Evolutionary conservation across 2,113 vertebrate genomes (phyloP).

Genomic region (Scortum barcoo): DNA sequence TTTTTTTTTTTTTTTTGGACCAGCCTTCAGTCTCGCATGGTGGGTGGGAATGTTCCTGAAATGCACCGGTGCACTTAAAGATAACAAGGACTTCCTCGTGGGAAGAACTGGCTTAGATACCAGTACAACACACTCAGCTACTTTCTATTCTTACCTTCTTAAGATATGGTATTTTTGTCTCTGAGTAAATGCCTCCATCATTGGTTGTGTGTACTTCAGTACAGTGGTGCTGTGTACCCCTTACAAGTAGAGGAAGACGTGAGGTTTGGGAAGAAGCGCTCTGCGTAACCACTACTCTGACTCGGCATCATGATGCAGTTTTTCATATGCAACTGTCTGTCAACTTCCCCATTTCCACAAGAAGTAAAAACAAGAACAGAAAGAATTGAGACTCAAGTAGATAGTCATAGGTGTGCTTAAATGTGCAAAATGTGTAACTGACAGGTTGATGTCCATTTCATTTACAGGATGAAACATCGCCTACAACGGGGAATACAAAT

Average conservation of each 20-base stretch:
- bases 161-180: slow-evolving; percentile 39
- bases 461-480: slow-evolving; percentile 72
- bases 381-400: slow-evolving; percentile 28
- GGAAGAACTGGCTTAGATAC: slow-evolving; percentile 47
- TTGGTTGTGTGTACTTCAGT: slow-evolving; percentile 3
- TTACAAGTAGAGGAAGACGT: slow-evolving; percentile 7
- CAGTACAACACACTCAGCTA: slow-evolving; percentile 26
- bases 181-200: slow-evolving; percentile 20
- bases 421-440: slow-evolving; percentile 65
- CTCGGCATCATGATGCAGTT: slow-evolving; percentile 36
- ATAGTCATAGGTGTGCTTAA: slow-evolving; percentile 6
- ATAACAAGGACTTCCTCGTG: slow-evolving; percentile 69
- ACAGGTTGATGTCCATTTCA: slow-evolving; percentile 69
- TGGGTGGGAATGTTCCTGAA: slow-evolving; percentile 73
- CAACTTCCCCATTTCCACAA: slow-evolving; percentile 39
- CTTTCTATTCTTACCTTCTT: slow-evolving; percentile 54
- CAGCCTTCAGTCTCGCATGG: slow-evolving; percentile 47
- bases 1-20: slow-evolving; percentile 17
- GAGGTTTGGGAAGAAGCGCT: background rate
- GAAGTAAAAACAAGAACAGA: slow-evolving; percentile 25
- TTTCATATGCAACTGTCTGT: background rate
- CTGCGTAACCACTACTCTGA: slow-evolving; percentile 10
- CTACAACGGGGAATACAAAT: slow-evolving; percentile 56
- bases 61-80: slow-evolving; percentile 64
- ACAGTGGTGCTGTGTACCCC: background rate